Percentiles rank a stretch among this genome's conserved stretches.
phyloP scores from a whole-genome alignment of 2,888 invertebrate genomes.

The Nephrotoma appendiculata region DNA sequence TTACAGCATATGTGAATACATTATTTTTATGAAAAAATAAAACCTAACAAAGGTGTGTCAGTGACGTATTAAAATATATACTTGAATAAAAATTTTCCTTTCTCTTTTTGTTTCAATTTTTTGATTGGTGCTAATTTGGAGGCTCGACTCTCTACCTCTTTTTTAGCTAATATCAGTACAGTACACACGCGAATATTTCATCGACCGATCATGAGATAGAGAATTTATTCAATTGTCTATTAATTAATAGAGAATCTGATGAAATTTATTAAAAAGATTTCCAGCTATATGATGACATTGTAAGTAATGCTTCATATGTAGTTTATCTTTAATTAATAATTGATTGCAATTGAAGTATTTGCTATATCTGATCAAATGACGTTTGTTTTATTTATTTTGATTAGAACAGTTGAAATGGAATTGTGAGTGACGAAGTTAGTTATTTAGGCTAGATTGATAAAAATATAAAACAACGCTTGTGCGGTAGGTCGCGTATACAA shows the following conservation, averaged over 20 bases:
- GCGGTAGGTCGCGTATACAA: background rate
- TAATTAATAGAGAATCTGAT: background rate
- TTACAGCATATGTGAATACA: background rate
- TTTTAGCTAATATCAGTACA: background rate
- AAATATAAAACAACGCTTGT: background rate
- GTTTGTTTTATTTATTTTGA: background rate
- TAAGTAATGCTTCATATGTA: background rate
- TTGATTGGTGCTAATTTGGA: background rate
- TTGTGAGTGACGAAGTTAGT: background rate
- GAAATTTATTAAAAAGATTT: background rate
- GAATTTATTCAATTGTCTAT: background rate
- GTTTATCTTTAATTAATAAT: background rate
- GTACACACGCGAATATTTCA: background rate
- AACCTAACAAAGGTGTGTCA: background rate
- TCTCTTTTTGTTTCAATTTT: background rate
- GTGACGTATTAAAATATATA: background rate
- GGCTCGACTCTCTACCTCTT: background rate
- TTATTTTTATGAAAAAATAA: background rate
- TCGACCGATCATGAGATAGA: background rate
- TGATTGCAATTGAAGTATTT: background rate
- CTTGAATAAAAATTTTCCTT: background rate
- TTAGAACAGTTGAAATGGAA: background rate
- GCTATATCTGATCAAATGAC: background rate
- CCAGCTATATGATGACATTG: background rate
- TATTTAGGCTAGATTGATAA: background rate